Evolutionary conservation across 30 jellyfish, hydroid and myxozoan genomes (phyloP), one percentile per base, ranked within the genome.

Genomic region (Hydractinia echinata): DNA sequence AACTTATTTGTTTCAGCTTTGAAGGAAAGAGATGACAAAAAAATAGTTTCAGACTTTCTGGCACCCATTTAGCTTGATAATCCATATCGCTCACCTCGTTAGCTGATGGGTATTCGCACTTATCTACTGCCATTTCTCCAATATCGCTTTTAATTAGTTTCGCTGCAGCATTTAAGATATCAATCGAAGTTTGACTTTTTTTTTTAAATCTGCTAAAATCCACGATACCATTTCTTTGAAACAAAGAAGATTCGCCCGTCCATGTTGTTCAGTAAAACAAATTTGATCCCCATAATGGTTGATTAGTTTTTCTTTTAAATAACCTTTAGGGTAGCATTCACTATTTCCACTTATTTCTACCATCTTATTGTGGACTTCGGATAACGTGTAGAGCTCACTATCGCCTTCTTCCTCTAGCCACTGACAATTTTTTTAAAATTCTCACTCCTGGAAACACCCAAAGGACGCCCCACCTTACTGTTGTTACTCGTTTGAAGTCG

Each of bases 191-290:
- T 20, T 50, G 81, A 49, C 1, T 16, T 0, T 76, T 53, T 30
- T 19, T 77, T 49, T 76, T 8, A 76, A 76, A 5, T 76, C 81
- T 76, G 8, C 81, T 53, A 76, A 7, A 4, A 76, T 16, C 30
- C 5, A 76, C 53, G 76, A 44, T 18, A 82, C 85, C 94, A 87
- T 87, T 11, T 87, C 66, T 87, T 77, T 82, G 83, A 87, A 87
- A 66, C 94, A 81, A 64, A 87, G 54, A 21, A 87, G 54, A 13
- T 77, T 56, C 21, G 76, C 8, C 6, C 78, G 79, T 55, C 88
- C 88, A 4, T 82, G 56, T 13, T 20, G n/a, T 13, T 80, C 76
- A 67, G 79, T 82, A 72, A 81, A 86, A 58, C 30, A 69, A 14
- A 79, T 73, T 49, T 79, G 95, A 13, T 86, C 95, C 19, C 79